A percentile compares a stretch with the other conserved stretches of the same genome.
Evolutionary conservation across 2,113 vertebrate species (phyloP).

Genomic region (Theristicus caerulescens): DNA sequence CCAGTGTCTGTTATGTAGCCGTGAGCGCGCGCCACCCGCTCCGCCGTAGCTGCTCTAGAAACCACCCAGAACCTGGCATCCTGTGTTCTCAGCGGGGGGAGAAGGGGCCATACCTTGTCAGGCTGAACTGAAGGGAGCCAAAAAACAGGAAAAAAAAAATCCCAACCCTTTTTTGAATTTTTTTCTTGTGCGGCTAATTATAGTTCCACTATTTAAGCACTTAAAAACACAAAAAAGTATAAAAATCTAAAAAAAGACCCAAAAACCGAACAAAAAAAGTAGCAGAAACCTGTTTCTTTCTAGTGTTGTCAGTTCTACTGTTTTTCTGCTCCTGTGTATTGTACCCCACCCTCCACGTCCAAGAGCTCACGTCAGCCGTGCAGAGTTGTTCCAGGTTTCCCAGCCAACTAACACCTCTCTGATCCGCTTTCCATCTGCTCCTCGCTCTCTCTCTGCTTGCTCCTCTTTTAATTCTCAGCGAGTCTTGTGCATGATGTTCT

Average conservation of each 20-base stretch:
- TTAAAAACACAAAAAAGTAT: slow-evolving; percentile 74
- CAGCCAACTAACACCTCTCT: neutral
- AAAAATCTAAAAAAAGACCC: slow-evolving; percentile 71
- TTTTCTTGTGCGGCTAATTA: slow-evolving; percentile 74
- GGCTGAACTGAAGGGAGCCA: slow-evolving; percentile 81
- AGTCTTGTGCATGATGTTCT: slow-evolving; percentile 51
- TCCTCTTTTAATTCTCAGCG: slow-evolving; percentile 33
- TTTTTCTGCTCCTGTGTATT: slow-evolving; percentile 69
- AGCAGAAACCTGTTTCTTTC: slow-evolving; percentile 70
- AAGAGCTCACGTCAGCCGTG: slow-evolving; percentile 11
- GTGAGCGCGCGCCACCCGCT: neutral
- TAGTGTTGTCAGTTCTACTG: slow-evolving; percentile 69
- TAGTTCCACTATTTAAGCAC: slow-evolving; percentile 78
- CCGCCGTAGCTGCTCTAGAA: neutral
- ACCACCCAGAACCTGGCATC: slow-evolving; percentile 1
- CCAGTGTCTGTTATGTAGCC: slow-evolving; percentile 85
- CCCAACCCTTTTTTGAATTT: slow-evolving; percentile 30
- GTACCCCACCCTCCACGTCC: slow-evolving; percentile 37
- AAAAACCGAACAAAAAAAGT: slow-evolving; percentile 74
- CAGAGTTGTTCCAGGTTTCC: slow-evolving; percentile 8
- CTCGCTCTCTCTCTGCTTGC: neutral
- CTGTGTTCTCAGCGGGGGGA: neutral
- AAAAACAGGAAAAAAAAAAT: neutral
- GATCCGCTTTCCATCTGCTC: neutral
- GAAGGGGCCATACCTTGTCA: slow-evolving; percentile 67